Conservation (phyloP, 37 sponge, comb jelly and placozoan genomes). For the Corticium candelabrum region DNA sequence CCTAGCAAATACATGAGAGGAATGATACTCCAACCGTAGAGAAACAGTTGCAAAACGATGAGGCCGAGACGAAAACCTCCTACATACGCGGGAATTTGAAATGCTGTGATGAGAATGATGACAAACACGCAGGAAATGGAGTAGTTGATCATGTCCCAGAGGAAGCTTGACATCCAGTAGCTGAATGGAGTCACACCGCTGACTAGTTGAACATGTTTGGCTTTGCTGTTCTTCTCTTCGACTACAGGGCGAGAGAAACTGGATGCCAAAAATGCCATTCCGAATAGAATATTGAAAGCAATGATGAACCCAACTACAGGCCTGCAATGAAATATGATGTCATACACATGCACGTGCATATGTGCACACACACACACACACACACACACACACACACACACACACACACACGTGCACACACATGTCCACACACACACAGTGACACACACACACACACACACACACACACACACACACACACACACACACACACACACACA, state of each 20-base stretch:
- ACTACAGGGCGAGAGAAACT: constrained; percentile 60
- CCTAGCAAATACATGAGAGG: constrained; percentile 83
- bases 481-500: no score
- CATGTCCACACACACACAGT: no score
- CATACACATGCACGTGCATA: no score
- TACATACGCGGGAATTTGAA: constrained; percentile 29
- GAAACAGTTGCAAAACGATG: constrained; percentile 47
- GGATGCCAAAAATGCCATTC: constrained; percentile 69
- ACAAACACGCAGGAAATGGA: constrained; percentile 8
- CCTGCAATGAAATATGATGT: background rate
- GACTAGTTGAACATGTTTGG: constrained; percentile 68
- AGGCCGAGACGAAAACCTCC: constrained; percentile 22
- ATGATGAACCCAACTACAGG: constrained; percentile 19
- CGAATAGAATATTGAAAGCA: constrained; percentile 66
- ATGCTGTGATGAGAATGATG: constrained; percentile 16
- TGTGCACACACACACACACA: no score
- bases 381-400: no score
- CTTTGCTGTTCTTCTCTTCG: constrained; percentile 58
- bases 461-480: no score
- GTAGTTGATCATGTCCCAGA: constrained; percentile 70
- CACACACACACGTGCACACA: no score
- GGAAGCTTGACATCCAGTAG: constrained; percentile 75
- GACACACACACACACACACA: no score
- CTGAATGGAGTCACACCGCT: constrained; percentile 62
- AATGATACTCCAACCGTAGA: constrained; percentile 64